Conservation (phyloP, 2,113 vertebrate species). For the Astur gentilis region DNA sequence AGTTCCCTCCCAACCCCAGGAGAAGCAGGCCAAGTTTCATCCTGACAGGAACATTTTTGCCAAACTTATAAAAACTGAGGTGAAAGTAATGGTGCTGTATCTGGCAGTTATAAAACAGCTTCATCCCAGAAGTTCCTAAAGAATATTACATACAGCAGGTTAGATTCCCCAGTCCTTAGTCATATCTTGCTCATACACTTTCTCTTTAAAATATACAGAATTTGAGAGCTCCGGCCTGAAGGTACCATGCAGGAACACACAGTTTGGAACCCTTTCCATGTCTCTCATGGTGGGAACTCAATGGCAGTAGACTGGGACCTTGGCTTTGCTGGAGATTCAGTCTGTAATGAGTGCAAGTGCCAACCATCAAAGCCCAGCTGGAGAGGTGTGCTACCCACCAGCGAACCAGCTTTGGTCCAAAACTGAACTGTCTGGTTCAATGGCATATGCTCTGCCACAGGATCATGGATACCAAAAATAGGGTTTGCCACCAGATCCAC, state of each 20-base stretch:
- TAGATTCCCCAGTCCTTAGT: neutral
- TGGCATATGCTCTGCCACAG: neutral
- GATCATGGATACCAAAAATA: neutral
- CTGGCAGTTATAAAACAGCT: conserved; percentile 16
- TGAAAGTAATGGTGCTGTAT: conserved; percentile 35
- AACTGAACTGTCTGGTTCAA: neutral
- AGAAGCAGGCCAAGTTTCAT: conserved; percentile 35
- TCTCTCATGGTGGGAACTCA: neutral
- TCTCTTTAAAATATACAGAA: neutral
- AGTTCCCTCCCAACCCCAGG: neutral
- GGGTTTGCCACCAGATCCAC: neutral
- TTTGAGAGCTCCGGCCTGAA: neutral
- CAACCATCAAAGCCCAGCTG: neutral
- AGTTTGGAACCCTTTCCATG: neutral
- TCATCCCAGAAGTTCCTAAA: conserved; percentile 4
- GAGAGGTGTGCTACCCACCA: neutral
- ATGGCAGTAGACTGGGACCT: neutral
- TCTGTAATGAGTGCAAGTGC: neutral
- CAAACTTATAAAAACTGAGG: conserved; percentile 51
- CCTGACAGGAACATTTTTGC: neutral
- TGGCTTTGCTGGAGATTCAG: neutral
- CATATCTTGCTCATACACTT: neutral
- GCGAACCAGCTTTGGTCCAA: neutral
- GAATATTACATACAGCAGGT: neutral
- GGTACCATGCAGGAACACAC: neutral